These are phyloP conservation scores for Nasua narica DNA, from an alignment of 2,797 vertebrate species.

Conservation along the genomic window DNA sequence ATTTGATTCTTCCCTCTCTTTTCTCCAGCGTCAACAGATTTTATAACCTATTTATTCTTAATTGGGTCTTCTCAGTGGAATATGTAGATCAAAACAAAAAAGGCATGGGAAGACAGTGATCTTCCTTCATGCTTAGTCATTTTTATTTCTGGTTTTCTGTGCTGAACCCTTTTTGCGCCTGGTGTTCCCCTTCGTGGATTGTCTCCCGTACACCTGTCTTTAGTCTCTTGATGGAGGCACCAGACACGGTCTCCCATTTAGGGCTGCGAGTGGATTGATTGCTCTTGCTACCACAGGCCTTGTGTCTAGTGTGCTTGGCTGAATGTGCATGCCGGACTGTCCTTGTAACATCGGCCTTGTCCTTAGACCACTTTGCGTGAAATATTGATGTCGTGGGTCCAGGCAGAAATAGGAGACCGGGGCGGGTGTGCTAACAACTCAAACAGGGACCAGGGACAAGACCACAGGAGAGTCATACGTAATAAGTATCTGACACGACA, in stretches of 20 bases:
- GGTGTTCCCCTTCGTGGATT: neutral
- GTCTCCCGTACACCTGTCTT: neutral
- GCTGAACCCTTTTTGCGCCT: fast-evolving
- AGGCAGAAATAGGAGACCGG: neutral
- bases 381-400: neutral
- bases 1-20: neutral
- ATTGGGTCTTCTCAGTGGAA: neutral
- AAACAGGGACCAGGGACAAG: neutral
- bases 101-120: fast-evolving
- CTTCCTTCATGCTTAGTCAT: fast-evolving
- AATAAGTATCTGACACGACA: neutral
- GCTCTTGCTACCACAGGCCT: neutral
- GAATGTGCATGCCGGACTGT: fast-evolving
- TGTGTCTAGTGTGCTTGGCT: too few relatives aligned
- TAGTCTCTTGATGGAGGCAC: neutral
- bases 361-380: neutral
- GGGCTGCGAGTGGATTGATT: neutral
- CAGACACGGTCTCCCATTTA: neutral
- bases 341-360: neutral
- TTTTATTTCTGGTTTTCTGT: neutral
- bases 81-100: neutral
- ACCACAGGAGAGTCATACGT: neutral
- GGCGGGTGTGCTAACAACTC: neutral
- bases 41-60: neutral
- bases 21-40: neutral